Evolutionary conservation across 1,140 invertebrate genomes (phyloP), one percentile per base, ranked within the genome.

Genomic region (Leguminivora glycinivorella): DNA sequence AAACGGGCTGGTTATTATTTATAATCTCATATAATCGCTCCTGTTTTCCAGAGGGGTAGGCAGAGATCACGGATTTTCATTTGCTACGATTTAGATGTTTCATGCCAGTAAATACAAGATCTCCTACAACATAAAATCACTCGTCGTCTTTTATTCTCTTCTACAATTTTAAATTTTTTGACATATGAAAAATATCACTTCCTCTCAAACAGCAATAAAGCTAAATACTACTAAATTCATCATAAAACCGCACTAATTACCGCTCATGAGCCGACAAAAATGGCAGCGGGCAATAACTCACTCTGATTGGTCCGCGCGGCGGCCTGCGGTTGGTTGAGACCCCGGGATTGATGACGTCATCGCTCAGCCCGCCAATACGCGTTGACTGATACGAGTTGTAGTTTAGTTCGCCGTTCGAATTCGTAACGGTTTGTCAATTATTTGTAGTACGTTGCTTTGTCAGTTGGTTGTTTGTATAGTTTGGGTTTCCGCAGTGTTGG

Each of bases 331-430:
- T 68, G 66, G 63, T 71, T 19, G 19, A 24, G 47, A 67, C 67
- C 56, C 47, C 66, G n/a, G n/a, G 47, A 71, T 71, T 71, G 70
- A 71, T 71, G 70, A 56, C 70, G 70, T 71, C 70, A 71, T 71
- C 52, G 60, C 43, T 71, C 66, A 71, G 70, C 66, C 47, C 70
- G 66, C 70, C 70, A 71, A 71, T 71, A 63, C 60, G 70, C 70
- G 70, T 47, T 26, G 63, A 67, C 70, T 47, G 25, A 24, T 22
- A 6, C 68, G 43, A 69, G 22, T 69, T 69, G 19, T 52, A 52
- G 47, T 52, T 52, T 52, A 52, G 47, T 52, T 52, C 47, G 47
- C 14, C 19, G 47, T 52, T 52, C 47, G 19, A 22, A 52, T 52
- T 22, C 10, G 47, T 52, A 52, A 52, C 47, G 47, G 47, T 22